Evolutionary conservation across 2,888 invertebrate genomes (phyloP).

Genomic region (Bugula neritina): DNA sequence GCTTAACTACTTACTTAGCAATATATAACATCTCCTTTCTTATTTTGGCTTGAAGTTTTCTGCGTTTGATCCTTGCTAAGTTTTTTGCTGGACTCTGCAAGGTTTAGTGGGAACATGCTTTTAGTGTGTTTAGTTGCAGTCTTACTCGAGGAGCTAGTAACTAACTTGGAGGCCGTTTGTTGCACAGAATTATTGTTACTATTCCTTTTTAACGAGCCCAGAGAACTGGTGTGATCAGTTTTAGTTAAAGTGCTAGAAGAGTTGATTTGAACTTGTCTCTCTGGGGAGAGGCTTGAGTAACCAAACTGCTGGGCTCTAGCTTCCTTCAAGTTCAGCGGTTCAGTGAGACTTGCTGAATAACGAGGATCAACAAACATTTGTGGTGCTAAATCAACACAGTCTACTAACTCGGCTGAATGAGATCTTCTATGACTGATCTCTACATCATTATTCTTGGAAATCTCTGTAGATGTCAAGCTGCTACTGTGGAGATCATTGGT

Average conservation of each 20-base stretch:
- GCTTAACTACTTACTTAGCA: background rate
- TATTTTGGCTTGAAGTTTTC: background rate
- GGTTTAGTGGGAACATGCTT: constrained; percentile 7
- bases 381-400: background rate
- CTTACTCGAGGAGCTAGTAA: background rate
- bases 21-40: constrained; percentile 19
- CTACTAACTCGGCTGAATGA: constrained; percentile 16
- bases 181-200: constrained; percentile 18
- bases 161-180: constrained; percentile 15
- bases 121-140: background rate
- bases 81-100: constrained; percentile 8
- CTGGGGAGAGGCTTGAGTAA: background rate
- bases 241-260: background rate
- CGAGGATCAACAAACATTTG: background rate
- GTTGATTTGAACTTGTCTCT: background rate
- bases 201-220: background rate
- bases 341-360: constrained; percentile 9
- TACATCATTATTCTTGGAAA: background rate
- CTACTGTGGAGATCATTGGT: background rate
- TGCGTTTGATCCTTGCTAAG: background rate
- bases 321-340: constrained; percentile 21
- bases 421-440: background rate
- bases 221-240: background rate
- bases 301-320: constrained; percentile 14
- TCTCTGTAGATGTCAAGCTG: background rate